Percentiles rank a stretch among this genome's conserved stretches.
Evolutionary conservation across 1,140 invertebrate species (phyloP).

Genomic region (Probaryconus sp.): DNA sequence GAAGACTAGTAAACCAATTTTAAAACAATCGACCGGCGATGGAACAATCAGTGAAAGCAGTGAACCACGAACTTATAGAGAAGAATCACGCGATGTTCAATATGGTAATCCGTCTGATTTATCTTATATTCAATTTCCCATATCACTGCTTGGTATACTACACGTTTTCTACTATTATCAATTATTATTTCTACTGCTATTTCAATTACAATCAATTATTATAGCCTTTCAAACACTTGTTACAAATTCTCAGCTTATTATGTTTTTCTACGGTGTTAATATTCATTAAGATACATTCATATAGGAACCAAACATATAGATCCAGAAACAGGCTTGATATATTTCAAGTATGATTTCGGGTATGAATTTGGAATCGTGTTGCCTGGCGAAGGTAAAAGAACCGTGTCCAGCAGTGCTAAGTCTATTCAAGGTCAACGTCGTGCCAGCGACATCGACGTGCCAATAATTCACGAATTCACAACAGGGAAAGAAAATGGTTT

Average conservation of each 20-base stretch:
- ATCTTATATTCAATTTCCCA: neutral
- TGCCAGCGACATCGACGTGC: conserved; percentile 80
- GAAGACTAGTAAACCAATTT: conserved; percentile 78
- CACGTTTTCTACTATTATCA: neutral
- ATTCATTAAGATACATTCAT: conserved; percentile 10
- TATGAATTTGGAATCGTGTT: conserved; percentile 88
- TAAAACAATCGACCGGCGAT: conserved; percentile 75
- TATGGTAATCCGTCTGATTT: conserved; percentile 80
- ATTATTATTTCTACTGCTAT: conserved; percentile 9
- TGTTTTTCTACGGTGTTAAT: no score
- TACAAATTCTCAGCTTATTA: no score
- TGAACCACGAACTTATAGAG: conserved; percentile 83
- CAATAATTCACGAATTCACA: conserved; percentile 81
- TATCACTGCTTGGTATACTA: neutral
- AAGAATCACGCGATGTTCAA: conserved; percentile 84
- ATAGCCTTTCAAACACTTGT: no score
- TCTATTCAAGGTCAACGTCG: conserved; percentile 78
- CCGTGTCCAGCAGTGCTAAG: conserved; percentile 75
- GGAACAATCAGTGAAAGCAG: conserved; percentile 71
- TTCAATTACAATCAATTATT: no score
- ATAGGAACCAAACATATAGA: conserved; percentile 87
- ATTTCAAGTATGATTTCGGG: conserved; percentile 91
- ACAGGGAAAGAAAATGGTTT: conserved; percentile 70
- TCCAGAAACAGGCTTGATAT: conserved; percentile 86
- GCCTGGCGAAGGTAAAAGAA: conserved; percentile 82